phyloP scores from a whole-genome alignment of 2,113 vertebrate species.

The Pomatostomus ruficeps region DNA sequence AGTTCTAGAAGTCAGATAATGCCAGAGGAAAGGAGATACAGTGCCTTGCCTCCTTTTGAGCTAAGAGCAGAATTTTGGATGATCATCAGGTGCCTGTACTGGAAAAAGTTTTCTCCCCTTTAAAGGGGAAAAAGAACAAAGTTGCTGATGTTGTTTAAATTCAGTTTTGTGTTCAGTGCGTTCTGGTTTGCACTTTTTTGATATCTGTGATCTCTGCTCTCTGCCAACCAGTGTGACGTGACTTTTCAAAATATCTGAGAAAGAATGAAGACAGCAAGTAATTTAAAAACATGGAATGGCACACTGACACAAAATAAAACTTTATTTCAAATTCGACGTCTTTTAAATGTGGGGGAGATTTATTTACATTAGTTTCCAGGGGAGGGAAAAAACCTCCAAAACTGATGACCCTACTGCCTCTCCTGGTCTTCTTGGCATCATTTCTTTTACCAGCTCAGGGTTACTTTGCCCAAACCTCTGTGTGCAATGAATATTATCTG shows the following conservation, averaged over 20 bases:
- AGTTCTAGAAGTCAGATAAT: conserved; percentile 36
- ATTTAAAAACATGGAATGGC: background rate
- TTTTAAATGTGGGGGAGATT: background rate
- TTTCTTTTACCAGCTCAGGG: accelerated
- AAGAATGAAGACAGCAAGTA: background rate
- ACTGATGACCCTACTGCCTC: accelerated
- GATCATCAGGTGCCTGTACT: background rate
- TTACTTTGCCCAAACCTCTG: background rate
- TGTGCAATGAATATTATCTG: accelerated
- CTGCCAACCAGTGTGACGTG: background rate
- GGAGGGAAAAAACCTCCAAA: background rate
- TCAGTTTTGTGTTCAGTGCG: background rate
- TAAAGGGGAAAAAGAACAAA: background rate
- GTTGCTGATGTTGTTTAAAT: background rate
- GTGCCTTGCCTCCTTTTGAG: background rate
- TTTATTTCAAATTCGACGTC: background rate
- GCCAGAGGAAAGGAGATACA: conserved; percentile 13
- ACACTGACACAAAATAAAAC: background rate
- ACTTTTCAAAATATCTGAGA: background rate
- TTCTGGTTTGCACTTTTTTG: background rate
- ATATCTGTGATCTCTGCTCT: background rate
- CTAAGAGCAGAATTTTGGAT: background rate
- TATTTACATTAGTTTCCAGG: background rate
- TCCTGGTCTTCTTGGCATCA: background rate
- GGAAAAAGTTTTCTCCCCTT: background rate